Evolutionary conservation across 2,113 vertebrate genomes (phyloP).

Genomic region (Noturus placidus): DNA sequence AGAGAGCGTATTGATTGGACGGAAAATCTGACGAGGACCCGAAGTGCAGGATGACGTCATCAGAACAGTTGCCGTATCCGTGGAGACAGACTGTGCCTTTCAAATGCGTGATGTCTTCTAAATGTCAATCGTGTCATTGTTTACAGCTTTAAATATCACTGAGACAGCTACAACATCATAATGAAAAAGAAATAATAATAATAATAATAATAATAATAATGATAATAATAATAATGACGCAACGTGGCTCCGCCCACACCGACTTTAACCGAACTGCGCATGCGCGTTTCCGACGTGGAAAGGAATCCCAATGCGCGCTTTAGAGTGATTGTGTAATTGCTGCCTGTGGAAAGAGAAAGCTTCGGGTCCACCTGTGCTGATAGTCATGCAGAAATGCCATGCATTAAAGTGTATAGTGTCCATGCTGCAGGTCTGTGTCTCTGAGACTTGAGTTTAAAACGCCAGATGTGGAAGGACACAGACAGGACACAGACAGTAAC

Average conservation of each 20-base stretch:
- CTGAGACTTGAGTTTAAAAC: neutral
- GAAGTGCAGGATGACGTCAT: too few species aligned
- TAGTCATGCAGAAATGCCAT: neutral
- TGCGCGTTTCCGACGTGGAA: neutral
- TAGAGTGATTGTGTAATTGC: neutral
- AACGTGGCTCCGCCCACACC: too few species aligned
- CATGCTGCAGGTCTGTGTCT: neutral
- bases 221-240: too few species aligned
- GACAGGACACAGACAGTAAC: too few species aligned
- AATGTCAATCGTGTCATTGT: too few species aligned
- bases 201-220: too few species aligned
- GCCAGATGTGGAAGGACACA: neutral
- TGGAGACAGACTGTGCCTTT: too few species aligned
- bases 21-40: too few species aligned
- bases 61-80: too few species aligned
- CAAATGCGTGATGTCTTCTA: too few species aligned
- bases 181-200: neutral
- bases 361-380: neutral
- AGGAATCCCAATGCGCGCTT: neutral
- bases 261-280: neutral
- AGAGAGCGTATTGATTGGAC: too few species aligned
- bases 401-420: neutral
- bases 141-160: too few species aligned
- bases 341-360: neutral
- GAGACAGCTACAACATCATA: neutral